Percentiles rank a stretch among this genome's conserved stretches.
These are phyloP conservation scores for Heliopora coerulea DNA, from an alignment of 92 coral and sea anemone genomes.

Conservation along the genomic window DNA sequence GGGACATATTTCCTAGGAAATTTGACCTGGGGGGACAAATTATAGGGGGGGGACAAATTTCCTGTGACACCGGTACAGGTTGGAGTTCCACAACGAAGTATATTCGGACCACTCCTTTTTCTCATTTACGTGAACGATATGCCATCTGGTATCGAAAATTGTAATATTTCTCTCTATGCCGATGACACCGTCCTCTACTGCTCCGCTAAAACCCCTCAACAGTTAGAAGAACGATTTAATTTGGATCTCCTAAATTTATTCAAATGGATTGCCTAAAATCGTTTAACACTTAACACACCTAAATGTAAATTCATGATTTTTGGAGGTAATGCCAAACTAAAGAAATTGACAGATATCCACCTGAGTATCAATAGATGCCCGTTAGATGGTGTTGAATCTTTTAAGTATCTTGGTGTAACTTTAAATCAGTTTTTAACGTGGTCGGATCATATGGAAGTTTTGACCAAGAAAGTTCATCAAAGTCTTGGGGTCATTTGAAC, in stretches of 20 bases:
- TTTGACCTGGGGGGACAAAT: no score
- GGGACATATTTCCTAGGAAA: no score
- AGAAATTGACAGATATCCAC: background rate
- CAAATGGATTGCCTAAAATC: background rate
- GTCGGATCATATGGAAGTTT: background rate
- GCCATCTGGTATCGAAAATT: background rate
- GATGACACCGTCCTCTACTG: background rate
- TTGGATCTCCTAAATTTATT: background rate
- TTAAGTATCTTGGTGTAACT: background rate
- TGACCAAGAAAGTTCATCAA: background rate
- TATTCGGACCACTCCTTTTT: background rate
- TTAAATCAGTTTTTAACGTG: background rate
- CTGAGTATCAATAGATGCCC: background rate
- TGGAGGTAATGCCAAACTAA: background rate
- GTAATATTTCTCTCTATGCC: background rate
- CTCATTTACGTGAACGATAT: background rate
- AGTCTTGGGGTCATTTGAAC: background rate
- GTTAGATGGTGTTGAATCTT: background rate
- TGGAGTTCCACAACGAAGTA: background rate
- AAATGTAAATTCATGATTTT: slow-evolving; percentile 22
- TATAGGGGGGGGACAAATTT: no score
- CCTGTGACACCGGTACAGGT: background rate
- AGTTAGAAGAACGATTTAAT: background rate
- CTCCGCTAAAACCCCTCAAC: background rate
- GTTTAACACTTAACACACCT: background rate